Base-by-base conservation (phyloP, 2,888 invertebrate species). In the Criorhina ranunculi region DNA sequence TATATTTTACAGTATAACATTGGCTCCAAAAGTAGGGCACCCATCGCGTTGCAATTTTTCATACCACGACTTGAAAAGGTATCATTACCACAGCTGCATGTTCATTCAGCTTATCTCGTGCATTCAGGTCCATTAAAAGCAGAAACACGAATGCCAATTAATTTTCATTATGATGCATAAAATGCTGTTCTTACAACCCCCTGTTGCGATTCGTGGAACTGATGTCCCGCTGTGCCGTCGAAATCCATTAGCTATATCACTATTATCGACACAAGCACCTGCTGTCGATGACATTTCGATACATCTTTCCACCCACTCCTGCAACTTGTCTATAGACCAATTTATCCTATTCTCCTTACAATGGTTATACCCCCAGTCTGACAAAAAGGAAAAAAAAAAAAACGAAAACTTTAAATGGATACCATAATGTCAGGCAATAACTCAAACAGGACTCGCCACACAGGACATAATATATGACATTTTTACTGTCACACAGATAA, bases 401-500 rank as follows among this genome's bases (percentile, higher is more conserved):
- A 51, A 40, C 8, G 15, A 72, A 7, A 49, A 72, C 49, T 31
- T 44, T 19, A 33, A 69, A 69, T 29, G 11, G 35, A 62, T 33
- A 70, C 29, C 53, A 78, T 55, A 70, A 60, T 46, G 37, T 55
- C 55, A 8, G n/a, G 46, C 40, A 51, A 78, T 78, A 70, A 62
- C 29, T 64, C 70, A 70, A 33, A 76, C 11, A 31, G 9, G 9
- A 19, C 42, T 33, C 17, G 19, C 46, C 31, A 40, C 51, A 24
- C n/a, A 42, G 31, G 42, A 62, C 8, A 35, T 29, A 70, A 49
- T 40, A 31, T 70, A 78, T 70, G 70, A 57, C 55, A 64, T 55
- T 55, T 70, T 51, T 55, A 46, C 70, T 70, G 62, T 62, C 69
- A 46, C 60, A 33, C 46, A 62, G 62, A 70, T 70, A 70, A 46